Conservation (phyloP, 2,888 invertebrate genomes). For the Amblyjoppa proteus region DNA sequence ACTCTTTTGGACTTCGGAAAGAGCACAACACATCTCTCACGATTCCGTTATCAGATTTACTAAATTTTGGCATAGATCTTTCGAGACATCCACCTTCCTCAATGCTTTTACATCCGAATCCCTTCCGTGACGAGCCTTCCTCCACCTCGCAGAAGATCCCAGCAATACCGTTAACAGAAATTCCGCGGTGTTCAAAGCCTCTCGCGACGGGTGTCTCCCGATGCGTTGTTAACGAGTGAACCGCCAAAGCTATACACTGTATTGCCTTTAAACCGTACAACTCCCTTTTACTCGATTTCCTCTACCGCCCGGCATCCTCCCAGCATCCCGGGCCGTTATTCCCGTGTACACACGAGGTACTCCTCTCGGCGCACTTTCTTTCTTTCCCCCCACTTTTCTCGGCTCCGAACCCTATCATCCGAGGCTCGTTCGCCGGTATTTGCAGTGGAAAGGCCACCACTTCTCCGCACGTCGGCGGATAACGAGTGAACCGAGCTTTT, state of each 20-base stretch:
- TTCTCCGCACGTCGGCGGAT: constrained; percentile 69
- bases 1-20: too few relatives aligned
- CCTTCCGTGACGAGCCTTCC: neutral
- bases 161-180: neutral
- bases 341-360: constrained; percentile 5
- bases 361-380: constrained; percentile 46
- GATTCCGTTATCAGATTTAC: neutral
- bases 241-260: neutral
- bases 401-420: constrained; percentile 53
- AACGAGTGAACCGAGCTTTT: constrained; percentile 75
- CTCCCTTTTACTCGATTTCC: neutral
- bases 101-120: neutral
- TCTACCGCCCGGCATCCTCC: neutral
- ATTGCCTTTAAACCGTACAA: constrained; percentile 8
- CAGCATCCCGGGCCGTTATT: neutral
- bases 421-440: constrained; percentile 64
- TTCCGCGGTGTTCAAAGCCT: neutral
- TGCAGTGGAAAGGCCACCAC: constrained; percentile 46
- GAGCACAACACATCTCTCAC: too few relatives aligned
- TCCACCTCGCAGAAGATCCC: neutral
- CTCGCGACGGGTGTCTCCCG: constrained; percentile 13
- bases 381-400: constrained; percentile 64
- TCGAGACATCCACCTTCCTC: too few relatives aligned
- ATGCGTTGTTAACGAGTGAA: constrained; percentile 53
- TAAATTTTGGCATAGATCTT: neutral